phyloP scores from a whole-genome alignment of 1,140 invertebrate genomes.

The Araneus ventricosus region DNA sequence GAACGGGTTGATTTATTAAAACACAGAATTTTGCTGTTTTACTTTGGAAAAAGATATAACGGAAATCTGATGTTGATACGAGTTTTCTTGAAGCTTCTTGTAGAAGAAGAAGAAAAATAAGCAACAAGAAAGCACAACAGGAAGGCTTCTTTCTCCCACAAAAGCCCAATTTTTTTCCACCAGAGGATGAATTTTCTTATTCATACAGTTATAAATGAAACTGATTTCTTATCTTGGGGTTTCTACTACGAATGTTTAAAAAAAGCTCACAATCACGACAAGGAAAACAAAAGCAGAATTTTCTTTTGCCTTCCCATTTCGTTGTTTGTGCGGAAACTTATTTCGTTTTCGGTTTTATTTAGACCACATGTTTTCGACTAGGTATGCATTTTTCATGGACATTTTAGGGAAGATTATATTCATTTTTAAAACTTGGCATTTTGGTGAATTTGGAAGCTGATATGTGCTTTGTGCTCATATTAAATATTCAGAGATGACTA shows the following conservation, averaged over 20 bases:
- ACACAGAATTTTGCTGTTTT: slow-evolving; percentile 35
- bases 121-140: not conserved
- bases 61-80: slow-evolving; percentile 1
- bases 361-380: not conserved
- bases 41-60: not conserved
- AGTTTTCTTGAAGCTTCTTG: not conserved
- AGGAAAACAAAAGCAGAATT: slow-evolving; percentile 9
- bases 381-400: not conserved
- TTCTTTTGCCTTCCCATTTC: not conserved
- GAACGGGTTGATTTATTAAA: slow-evolving; percentile 54
- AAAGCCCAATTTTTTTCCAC: not conserved
- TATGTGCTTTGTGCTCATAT: not conserved
- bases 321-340: not conserved
- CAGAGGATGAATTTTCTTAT: slow-evolving; percentile 31
- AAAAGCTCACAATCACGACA: not conserved
- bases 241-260: slow-evolving; percentile 50
- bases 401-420: not conserved
- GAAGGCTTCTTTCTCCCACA: not conserved
- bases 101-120: not conserved
- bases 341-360: slow-evolving; percentile 16
- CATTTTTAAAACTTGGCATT: not conserved
- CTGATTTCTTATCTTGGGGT: slow-evolving; percentile 43
- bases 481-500: not conserved
- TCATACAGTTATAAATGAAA: slow-evolving; percentile 33
- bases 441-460: not conserved